A percentile compares a stretch with the other conserved stretches of the same genome.
These are phyloP conservation scores for Edolisoma coerulescens DNA, from an alignment of 2,113 vertebrate genomes.

Conservation along the genomic window DNA sequence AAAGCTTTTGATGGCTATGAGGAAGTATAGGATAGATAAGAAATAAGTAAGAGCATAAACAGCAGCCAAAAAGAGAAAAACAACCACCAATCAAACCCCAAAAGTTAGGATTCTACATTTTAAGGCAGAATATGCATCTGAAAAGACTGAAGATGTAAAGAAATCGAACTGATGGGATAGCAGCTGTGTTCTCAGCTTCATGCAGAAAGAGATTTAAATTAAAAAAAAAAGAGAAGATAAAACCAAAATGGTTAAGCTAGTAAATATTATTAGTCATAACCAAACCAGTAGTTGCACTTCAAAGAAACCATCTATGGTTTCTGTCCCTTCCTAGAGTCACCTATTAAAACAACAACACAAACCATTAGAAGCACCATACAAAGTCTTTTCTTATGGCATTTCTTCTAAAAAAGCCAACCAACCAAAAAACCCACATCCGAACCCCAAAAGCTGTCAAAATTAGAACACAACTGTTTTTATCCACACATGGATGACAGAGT, in stretches of 20 bases:
- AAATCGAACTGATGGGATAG: neutral
- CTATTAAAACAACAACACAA: neutral
- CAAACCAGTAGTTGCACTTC: neutral
- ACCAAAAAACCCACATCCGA: neutral
- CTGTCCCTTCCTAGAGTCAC: neutral
- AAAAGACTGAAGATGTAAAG: neutral
- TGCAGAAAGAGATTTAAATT: neutral
- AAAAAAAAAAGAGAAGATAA: neutral
- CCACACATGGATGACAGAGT: neutral
- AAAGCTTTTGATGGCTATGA: neutral
- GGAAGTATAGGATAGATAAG: neutral
- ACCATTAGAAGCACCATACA: neutral
- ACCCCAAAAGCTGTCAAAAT: neutral
- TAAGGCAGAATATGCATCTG: neutral
- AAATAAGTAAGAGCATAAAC: neutral
- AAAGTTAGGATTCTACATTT: neutral
- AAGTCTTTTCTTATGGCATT: neutral
- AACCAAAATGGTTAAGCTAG: neutral
- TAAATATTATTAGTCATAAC: neutral
- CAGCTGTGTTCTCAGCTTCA: neutral
- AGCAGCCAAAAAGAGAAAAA: neutral
- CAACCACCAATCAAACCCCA: neutral
- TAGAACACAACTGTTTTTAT: neutral
- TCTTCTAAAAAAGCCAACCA: neutral
- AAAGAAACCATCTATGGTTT: neutral